Base-by-base conservation (phyloP, 2,113 vertebrate genomes). In the Gymnogyps californianus region DNA sequence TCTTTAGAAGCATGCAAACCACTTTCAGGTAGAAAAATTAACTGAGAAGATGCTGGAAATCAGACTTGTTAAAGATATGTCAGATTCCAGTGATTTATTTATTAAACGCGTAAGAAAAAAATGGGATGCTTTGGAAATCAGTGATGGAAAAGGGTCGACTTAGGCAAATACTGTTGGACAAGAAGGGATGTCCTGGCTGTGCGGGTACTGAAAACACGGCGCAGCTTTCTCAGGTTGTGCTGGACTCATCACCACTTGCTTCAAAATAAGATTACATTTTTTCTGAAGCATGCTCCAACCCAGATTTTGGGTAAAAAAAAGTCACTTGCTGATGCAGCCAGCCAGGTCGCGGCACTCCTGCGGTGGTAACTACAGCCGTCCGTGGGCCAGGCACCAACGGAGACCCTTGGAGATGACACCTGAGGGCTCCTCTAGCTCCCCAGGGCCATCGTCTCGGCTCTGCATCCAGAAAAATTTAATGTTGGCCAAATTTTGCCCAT, bases 201-300 rank as follows among this genome's bases (percentile, higher is more conserved):
- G 16, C 2, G 3, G n/a, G 25, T 71, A 12, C 44, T 11, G 10
- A 58, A 58, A 75, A 71, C 24, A 55, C 0, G 0, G n/a, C 3
- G 1, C 51, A 78, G 34, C 44, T 61, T 65, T 18, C 55, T 13
- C 2, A 5, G n/a, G 16, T 10, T 17, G 15, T 16, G 10, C n/a
- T 59, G 69, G 36, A 42, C n/a, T 51, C 49, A 31, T 38, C 38
- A 57, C 28, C 59, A 55, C 25, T 36, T 15, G 13, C 92, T 74
- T 59, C 26, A 78, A 42, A 81, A 72, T n/a, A 55, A 40, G 28
- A 36, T 16, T 15, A 18, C 3, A 2, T 32, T 71, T 80, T 74
- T 78, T 47, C 21, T 32, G 28, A 84, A 59, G 49, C 1, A 1
- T 29, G 26, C 13, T 61, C 24, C 46, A 44, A 70, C 10, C 0